phyloP scores from a whole-genome alignment of 2,888 invertebrate genomes.

The Troides helena region DNA sequence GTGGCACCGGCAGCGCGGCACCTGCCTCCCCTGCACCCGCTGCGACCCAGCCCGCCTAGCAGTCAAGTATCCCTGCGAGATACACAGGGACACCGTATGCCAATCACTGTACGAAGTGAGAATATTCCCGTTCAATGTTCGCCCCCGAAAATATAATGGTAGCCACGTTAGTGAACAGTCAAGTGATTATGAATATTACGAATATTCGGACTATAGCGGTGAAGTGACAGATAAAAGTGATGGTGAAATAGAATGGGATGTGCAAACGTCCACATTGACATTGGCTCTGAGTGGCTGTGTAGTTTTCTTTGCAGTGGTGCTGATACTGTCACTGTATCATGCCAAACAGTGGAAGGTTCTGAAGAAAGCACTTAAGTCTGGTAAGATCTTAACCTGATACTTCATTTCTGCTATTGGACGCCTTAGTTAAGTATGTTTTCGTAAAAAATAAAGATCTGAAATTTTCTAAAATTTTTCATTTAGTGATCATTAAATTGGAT shows the following conservation, averaged over 20 bases:
- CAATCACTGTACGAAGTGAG: conserved; percentile 84
- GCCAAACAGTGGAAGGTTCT: conserved; percentile 89
- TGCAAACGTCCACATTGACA: conserved; percentile 86
- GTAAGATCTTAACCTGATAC: conserved; percentile 67
- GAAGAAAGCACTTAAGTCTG: conserved; percentile 88
- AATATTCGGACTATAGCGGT: conserved; percentile 67
- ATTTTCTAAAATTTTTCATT: too few relatives aligned
- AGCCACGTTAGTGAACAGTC: conserved; percentile 52
- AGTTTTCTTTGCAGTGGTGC: conserved; percentile 88
- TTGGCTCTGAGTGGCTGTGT: conserved; percentile 88
- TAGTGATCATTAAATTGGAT: too few relatives aligned
- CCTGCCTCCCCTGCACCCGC: conserved; percentile 85
- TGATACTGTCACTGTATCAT: conserved; percentile 87
- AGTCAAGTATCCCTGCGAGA: conserved; percentile 86
- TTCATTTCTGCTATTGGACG: not conserved
- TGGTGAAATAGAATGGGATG: conserved; percentile 83
- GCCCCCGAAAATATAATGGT: conserved; percentile 45
- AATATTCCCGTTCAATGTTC: conserved; percentile 79
- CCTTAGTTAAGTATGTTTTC: too few relatives aligned
- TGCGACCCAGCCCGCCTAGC: conserved; percentile 82
- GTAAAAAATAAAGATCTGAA: too few relatives aligned
- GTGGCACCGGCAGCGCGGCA: conserved; percentile 83
- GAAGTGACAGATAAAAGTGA: conserved; percentile 60
- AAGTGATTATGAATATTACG: conserved; percentile 70
- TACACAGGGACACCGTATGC: conserved; percentile 87